These are phyloP conservation scores for Dolomedes plantarius DNA, from an alignment of 2,888 invertebrate species.

Conservation along the genomic window DNA sequence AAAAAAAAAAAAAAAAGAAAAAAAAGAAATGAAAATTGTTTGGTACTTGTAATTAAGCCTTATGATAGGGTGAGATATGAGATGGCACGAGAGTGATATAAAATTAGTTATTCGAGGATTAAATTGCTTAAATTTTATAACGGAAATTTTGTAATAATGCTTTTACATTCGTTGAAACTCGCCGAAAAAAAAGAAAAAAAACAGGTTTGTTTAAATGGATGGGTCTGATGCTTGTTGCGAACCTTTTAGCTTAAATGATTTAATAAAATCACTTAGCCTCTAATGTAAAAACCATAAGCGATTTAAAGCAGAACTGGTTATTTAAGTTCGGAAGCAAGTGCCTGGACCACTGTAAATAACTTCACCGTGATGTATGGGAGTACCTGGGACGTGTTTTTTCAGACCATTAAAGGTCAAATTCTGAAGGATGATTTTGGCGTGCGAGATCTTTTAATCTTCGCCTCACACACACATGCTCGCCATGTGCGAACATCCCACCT, in stretches of 20 bases:
- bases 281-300: constrained; percentile 12
- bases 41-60: too few relatives aligned
- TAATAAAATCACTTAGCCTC: constrained; percentile 4
- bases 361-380: constrained; percentile 44
- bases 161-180: too few relatives aligned
- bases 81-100: too few relatives aligned
- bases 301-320: constrained; percentile 29
- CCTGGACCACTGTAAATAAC: constrained; percentile 36
- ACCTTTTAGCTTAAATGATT: constrained; percentile 1
- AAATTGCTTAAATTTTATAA: too few relatives aligned
- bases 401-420: constrained; percentile 45
- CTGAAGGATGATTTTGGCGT: constrained; percentile 36
- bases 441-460: constrained; percentile 55
- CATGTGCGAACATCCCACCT: constrained; percentile 37
- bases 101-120: too few relatives aligned
- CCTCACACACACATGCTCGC: constrained; percentile 37
- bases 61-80: too few relatives aligned
- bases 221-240: too few relatives aligned
- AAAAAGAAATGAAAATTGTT: too few relatives aligned
- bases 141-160: too few relatives aligned
- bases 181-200: too few relatives aligned
- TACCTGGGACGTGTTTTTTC: constrained; percentile 25
- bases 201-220: too few relatives aligned
- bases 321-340: constrained; percentile 34
- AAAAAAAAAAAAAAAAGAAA: too few relatives aligned